A percentile compares a stretch with the other conserved stretches of the same genome.
Evolutionary conservation across 2,888 invertebrate species (phyloP).

Genomic region (Steinernema scapterisci): DNA sequence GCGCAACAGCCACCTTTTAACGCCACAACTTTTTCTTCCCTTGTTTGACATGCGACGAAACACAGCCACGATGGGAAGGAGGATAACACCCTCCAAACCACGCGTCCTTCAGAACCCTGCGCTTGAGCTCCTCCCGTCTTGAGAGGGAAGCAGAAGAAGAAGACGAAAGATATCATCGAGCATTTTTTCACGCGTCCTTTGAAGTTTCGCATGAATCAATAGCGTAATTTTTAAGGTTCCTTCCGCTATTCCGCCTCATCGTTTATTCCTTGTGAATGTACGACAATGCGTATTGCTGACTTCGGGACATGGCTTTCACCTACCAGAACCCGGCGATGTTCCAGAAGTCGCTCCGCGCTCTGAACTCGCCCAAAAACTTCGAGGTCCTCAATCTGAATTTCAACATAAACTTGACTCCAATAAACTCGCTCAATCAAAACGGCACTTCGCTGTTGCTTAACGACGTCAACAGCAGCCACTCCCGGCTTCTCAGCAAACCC

Average conservation of each 20-base stretch:
- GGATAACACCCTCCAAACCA: background rate
- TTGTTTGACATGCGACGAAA: background rate
- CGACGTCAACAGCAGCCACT: conserved; percentile 26
- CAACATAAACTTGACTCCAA: conserved; percentile 12
- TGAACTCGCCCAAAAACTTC: conserved; percentile 33
- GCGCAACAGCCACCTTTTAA: conserved; percentile 22
- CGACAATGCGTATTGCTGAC: background rate
- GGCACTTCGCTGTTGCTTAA: background rate
- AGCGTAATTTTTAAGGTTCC: conserved; percentile 5
- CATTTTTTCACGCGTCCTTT: conserved; percentile 9
- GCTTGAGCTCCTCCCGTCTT: conserved; percentile 1
- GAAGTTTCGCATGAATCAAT: conserved; percentile 2
- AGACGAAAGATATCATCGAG: conserved; percentile 13
- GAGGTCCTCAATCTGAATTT: conserved; percentile 33
- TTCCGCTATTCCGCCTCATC: background rate
- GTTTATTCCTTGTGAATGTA: background rate
- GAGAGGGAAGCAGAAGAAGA: background rate
- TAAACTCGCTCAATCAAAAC: conserved; percentile 25
- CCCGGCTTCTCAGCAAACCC: conserved; percentile 32
- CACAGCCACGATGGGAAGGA: background rate
- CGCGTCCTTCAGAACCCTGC: background rate
- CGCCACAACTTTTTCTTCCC: background rate
- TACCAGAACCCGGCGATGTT: conserved; percentile 48
- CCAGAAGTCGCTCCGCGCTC: conserved; percentile 31
- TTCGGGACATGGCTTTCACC: conserved; percentile 47